Evolutionary conservation across 2,113 vertebrate species (phyloP).

Genomic region (Dicerorhinus sumatrensis): DNA sequence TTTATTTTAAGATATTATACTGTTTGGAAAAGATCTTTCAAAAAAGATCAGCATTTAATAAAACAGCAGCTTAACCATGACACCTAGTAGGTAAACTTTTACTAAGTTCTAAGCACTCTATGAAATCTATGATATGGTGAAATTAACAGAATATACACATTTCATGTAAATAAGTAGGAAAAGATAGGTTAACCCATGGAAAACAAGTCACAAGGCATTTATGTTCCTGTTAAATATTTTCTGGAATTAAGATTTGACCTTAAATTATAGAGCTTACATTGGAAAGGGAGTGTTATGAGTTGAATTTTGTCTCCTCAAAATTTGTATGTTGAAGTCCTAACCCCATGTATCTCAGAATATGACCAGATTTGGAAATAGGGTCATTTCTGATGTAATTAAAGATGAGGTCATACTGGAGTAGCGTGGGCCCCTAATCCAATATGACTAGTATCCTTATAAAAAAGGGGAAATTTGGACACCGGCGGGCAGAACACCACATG

Average conservation of each 20-base stretch:
- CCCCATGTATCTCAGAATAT: constrained; percentile 9
- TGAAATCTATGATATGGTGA: constrained; percentile 15
- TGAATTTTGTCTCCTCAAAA: neutral
- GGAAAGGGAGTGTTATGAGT: neutral
- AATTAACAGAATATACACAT: neutral
- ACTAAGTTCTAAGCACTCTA: neutral
- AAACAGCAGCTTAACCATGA: constrained; percentile 33
- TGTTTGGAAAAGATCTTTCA: constrained; percentile 30
- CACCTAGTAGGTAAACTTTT: constrained; percentile 3
- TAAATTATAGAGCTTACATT: constrained; percentile 9
- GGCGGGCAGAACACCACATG: neutral
- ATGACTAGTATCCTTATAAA: neutral
- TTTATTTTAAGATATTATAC: constrained; percentile 57
- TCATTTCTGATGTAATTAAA: constrained; percentile 45
- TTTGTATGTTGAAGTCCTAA: neutral
- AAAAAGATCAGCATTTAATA: constrained; percentile 50
- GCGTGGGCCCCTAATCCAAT: neutral
- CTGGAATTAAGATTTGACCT: constrained; percentile 16
- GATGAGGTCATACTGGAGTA: neutral
- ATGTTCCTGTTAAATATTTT: constrained; percentile 23
- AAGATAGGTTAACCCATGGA: neutral
- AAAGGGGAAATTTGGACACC: neutral
- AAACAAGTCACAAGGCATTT: constrained; percentile 15
- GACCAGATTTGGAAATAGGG: constrained; percentile 20
- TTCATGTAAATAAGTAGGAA: constrained; percentile 27